A percentile compares a stretch with the other conserved stretches of the same genome.
Conservation (phyloP, 2,113 vertebrate species). For the Notarius quadriscutis region DNA sequence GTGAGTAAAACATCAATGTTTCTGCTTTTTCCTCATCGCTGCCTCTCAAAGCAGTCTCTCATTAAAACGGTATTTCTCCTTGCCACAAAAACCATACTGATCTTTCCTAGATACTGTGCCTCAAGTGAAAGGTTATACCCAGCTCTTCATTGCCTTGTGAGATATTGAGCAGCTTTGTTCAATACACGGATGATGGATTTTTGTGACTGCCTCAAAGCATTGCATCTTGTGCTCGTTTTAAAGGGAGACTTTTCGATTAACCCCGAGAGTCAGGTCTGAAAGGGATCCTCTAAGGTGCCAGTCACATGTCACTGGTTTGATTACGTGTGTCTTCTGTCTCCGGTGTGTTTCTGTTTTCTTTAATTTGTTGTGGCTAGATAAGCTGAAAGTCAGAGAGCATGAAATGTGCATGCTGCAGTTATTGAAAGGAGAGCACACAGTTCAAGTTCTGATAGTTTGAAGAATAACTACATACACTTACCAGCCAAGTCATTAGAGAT, state of each 20-base stretch:
- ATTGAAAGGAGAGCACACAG: neutral
- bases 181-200: slow-evolving; percentile 27
- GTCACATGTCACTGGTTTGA: slow-evolving; percentile 50
- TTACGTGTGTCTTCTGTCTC: slow-evolving; percentile 13
- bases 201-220: slow-evolving; percentile 24
- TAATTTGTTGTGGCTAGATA: slow-evolving; percentile 23
- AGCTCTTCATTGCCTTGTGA: slow-evolving; percentile 7
- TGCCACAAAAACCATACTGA: slow-evolving; percentile 1
- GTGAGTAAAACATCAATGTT: slow-evolving; percentile 6
- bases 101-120: neutral
- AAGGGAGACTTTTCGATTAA: slow-evolving; percentile 53
- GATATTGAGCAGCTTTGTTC: slow-evolving; percentile 43
- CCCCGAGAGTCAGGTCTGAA: slow-evolving; percentile 40
- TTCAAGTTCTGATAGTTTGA: neutral
- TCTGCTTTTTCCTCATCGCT: neutral
- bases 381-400: slow-evolving; percentile 19
- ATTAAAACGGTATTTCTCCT: slow-evolving; percentile 10
- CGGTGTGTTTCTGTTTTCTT: slow-evolving; percentile 38
- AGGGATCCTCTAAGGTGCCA: slow-evolving; percentile 34
- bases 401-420: slow-evolving; percentile 13
- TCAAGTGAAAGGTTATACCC: slow-evolving; percentile 24
- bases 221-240: slow-evolving; percentile 35
- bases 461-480: neutral
- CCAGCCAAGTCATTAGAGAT: neutral
- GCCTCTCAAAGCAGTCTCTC: neutral